Base-by-base conservation (phyloP, 2,113 vertebrate species). In the Carassius gibelio region DNA sequence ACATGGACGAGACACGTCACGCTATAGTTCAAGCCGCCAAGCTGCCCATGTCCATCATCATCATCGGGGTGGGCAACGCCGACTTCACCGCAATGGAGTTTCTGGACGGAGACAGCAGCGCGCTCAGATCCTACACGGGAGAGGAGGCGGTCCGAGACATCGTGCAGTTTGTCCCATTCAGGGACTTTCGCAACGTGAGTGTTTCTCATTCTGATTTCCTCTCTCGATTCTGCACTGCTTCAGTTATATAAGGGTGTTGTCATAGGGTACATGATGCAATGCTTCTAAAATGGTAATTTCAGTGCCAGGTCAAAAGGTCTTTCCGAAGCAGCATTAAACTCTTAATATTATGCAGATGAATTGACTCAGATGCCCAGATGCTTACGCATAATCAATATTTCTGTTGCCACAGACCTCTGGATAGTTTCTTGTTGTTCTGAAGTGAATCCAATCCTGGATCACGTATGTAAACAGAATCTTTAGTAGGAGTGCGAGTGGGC, bases 51-150 rank as follows among this genome's bases (percentile, higher is more conserved):
- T 99, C 98, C 89, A 97, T 99, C 90, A 99, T 99, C 90, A 99
- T 99, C 17, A 96, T 99, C 0, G 98, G 98, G 0, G 98, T 99
- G 68, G 98, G 98, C 86, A 99, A 99, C 0, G 98, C 98, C 0
- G 98, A 99, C 94, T 99, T 99, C 0, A 95, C 96, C 0, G 98
- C 98, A 91, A 99, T 99, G 98, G 98, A 99, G 92, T 99, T 99
- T 91, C 93, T 99, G 82, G 98, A 99, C 0, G 98, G 96, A 62
- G 98, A 99, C 87, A 97, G 94, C 92, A 96, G 96, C 0, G 94
- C 93, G 30, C 91, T 99, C 92, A 94, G 96, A 86, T 98, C 98
- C 55, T 88, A 95, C 93, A 96, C 96, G 0, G 98, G 98, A 17
- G 98, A 99, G 92, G 97, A 99, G 90, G 97, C 98, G 0, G 91